Base-by-base conservation (phyloP, 2,113 vertebrate species). In the Labrus mixtus region DNA sequence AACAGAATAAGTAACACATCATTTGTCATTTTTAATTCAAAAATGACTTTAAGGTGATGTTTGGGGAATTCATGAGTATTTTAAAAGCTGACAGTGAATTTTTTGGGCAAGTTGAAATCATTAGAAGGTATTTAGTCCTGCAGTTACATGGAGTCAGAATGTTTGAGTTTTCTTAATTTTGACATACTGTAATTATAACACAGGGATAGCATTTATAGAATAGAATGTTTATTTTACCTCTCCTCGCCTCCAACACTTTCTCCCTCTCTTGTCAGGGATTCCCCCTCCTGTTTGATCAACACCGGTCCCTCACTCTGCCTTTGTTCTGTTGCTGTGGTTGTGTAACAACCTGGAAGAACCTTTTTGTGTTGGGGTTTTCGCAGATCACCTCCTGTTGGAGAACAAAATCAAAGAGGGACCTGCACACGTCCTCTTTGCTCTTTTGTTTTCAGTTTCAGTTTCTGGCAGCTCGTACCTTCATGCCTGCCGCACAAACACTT, bases 261-360 rank as follows among this genome's bases (percentile, higher is more conserved):
- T 51, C 60, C 46, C 66, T 20, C 69, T 64, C 29, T 63, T 78
- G 75, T 78, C 82, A 70, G 48, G 76, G 83, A 75, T 63, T 56
- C 37, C 22, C 20, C 54, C 25, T n/a, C 46, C 23, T 19, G 71
- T 73, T 72, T 84, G 81, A 86, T 89, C 76, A 45, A 68, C 68
- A 36, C 69, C 17, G 67, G 53, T 74, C 71, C 46, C 57, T 78
- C 76, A 37, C 82, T 61, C 25, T 23, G 43, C 74, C 41, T 51
- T 51, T 64, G 53, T 82, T 73, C 81, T 64, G 53, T 77, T 68
- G 43, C 73, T 57, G 81, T 1, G 13, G 78, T 90, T 87, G 73
- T 73, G 63, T 82, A 86, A 80, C 67, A 55, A 73, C 72, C 69
- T 82, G 68, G 73, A 67, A 68, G 66, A 65, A 53, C 68, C 83